Evolutionary conservation across 1,140 invertebrate genomes (phyloP).

Genomic region (Drosophila asahinai): DNA sequence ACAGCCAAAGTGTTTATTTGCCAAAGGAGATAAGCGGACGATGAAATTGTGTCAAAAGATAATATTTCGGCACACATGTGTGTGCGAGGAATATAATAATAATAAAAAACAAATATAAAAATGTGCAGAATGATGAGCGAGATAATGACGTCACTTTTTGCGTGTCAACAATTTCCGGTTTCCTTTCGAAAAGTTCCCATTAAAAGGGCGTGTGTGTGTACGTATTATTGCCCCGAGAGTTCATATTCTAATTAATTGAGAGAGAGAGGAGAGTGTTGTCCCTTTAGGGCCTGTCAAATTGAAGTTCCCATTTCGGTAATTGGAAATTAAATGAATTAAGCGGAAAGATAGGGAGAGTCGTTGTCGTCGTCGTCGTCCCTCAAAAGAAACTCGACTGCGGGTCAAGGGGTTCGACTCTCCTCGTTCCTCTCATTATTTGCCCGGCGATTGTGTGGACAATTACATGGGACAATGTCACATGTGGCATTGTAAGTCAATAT

Average conservation of each 20-base stretch:
- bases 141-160: slow-evolving; percentile 56
- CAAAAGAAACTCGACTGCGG: slow-evolving; percentile 65
- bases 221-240: slow-evolving; percentile 9
- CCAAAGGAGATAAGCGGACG: slow-evolving; percentile 53
- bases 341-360: slow-evolving; percentile 36
- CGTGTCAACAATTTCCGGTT: slow-evolving; percentile 61
- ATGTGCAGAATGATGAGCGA: slow-evolving; percentile 1
- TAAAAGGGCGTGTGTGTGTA: slow-evolving; percentile 27
- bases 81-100: slow-evolving; percentile 1
- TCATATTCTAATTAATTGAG: slow-evolving; percentile 67
- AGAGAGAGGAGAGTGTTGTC: slow-evolving; percentile 18
- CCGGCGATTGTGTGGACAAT: slow-evolving; percentile 63
- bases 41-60: slow-evolving; percentile 73
- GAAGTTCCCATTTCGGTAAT: slow-evolving; percentile 47
- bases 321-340: slow-evolving; percentile 77
- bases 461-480: slow-evolving; percentile 57
- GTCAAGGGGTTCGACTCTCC: slow-evolving; percentile 56
- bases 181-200: slow-evolving; percentile 18
- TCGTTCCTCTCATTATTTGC: slow-evolving; percentile 15
- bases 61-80: slow-evolving; percentile 47
- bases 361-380: slow-evolving; percentile 3
- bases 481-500: slow-evolving; percentile 64
- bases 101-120: slow-evolving; percentile 11
- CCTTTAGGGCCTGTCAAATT: slow-evolving; percentile 22
- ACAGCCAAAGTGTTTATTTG: slow-evolving; percentile 41